A percentile compares a stretch with the other conserved stretches of the same genome.
Evolutionary conservation across 2,888 invertebrate genomes (phyloP).

Genomic region (Calameuta idolon): DNA sequence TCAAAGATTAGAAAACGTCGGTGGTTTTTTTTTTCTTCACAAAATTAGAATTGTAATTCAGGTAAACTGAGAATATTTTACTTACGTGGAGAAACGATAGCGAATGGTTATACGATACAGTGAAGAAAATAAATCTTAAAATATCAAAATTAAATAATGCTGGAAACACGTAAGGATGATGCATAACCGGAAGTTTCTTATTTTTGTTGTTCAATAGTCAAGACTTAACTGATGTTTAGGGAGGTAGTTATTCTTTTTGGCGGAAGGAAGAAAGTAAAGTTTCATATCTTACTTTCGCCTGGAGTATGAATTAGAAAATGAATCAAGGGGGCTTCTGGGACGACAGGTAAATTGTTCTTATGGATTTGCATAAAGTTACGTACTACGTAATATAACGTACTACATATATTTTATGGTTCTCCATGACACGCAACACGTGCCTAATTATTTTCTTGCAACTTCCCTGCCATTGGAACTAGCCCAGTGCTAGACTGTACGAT

Average conservation of each 20-base stretch:
- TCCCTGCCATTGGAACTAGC: conserved; percentile 12
- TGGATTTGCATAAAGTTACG: not conserved
- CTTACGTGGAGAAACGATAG: not conserved
- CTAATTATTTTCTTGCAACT: conserved; percentile 58
- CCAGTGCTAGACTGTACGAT: conserved; percentile 19
- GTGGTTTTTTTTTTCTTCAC: not conserved
- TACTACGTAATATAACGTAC: conserved; percentile 7
- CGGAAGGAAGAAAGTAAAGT: too few species aligned
- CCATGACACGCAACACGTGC: conserved; percentile 55
- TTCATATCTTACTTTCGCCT: too few species aligned
- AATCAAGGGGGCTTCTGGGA: not conserved
- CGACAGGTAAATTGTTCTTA: not conserved
- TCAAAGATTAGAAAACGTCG: not conserved
- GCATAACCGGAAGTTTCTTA: not conserved
- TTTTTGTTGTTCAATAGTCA: not conserved
- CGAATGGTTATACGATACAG: not conserved
- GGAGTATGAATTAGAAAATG: too few species aligned
- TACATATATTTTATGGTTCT: conserved; percentile 13
- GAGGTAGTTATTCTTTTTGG: not conserved
- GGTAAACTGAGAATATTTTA: not conserved
- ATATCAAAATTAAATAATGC: not conserved
- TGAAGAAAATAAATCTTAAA: not conserved
- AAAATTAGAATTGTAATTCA: not conserved
- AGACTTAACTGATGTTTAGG: not conserved
- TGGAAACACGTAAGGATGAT: not conserved